Conservation (phyloP, 2,888 invertebrate species). For the Osmoderma eremita region DNA sequence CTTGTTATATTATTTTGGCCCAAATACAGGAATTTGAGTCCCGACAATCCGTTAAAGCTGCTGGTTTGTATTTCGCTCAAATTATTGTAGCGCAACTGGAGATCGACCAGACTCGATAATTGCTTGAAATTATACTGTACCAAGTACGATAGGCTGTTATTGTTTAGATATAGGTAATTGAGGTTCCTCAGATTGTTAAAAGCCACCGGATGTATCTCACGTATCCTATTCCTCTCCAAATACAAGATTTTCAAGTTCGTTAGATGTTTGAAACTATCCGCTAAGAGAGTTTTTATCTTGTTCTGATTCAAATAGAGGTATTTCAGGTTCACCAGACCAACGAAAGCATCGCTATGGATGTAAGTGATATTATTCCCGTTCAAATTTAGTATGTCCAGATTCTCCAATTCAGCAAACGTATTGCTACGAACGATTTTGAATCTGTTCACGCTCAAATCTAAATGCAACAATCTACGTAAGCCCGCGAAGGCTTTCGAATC, state of each 20-base stretch:
- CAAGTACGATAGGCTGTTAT: conserved; percentile 60
- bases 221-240: conserved; percentile 61
- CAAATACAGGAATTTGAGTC: conserved; percentile 59
- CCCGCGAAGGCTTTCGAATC: conserved; percentile 60
- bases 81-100: conserved; percentile 60
- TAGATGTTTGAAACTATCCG: conserved; percentile 58
- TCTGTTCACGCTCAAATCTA: conserved; percentile 58
- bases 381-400: conserved; percentile 60
- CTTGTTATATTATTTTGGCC: conserved; percentile 60
- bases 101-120: conserved; percentile 57
- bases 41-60: conserved; percentile 61
- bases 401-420: conserved; percentile 59
- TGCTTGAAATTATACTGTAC: conserved; percentile 60
- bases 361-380: conserved; percentile 59
- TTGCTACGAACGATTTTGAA: conserved; percentile 57
- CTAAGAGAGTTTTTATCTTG: conserved; percentile 58
- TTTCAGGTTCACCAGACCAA: conserved; percentile 58
- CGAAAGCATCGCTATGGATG: conserved; percentile 60
- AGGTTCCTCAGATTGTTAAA: conserved; percentile 59
- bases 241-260: conserved; percentile 60
- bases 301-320: conserved; percentile 62
- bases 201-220: conserved; percentile 59
- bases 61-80: conserved; percentile 59
- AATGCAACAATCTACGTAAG: conserved; percentile 56
- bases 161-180: conserved; percentile 60